Evolutionary conservation across 2,888 invertebrate species (phyloP).

Genomic region (Yponomeuta cagnagella): DNA sequence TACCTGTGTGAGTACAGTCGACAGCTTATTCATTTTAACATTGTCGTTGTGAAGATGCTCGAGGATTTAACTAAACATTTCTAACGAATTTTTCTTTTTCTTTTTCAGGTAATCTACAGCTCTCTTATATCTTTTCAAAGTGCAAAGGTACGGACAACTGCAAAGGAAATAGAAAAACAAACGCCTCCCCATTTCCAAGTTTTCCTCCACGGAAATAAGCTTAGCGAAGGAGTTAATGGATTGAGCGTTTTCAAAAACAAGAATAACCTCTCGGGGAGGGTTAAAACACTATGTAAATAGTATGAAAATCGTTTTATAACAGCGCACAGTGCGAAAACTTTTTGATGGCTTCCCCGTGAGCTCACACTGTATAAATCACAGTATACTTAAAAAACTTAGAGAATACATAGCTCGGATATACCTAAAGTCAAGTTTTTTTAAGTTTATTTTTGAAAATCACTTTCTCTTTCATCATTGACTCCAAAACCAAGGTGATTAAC

Average conservation of each 20-base stretch:
- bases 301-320: slow-evolving; percentile 56
- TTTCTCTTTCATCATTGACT: not conserved
- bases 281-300: slow-evolving; percentile 57
- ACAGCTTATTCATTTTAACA: too few relatives aligned
- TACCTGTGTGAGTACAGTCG: too few relatives aligned
- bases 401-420: not conserved
- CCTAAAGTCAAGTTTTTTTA: not conserved
- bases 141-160: not conserved
- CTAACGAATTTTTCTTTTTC: slow-evolving; percentile 23
- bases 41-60: too few relatives aligned
- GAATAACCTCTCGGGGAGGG: slow-evolving; percentile 40
- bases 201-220: slow-evolving; percentile 8
- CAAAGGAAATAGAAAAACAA: not conserved
- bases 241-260: slow-evolving; percentile 46
- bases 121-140: not conserved
- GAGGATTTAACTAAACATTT: not conserved
- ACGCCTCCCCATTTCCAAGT: slow-evolving; percentile 22
- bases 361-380: slow-evolving; percentile 23
- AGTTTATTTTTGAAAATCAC: not conserved
- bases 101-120: slow-evolving; percentile 40
- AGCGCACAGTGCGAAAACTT: slow-evolving; percentile 56
- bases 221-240: slow-evolving; percentile 39
- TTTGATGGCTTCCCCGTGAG: slow-evolving; percentile 48
- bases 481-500: not conserved
- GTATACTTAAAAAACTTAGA: slow-evolving; percentile 31